Evolutionary conservation across 2,888 invertebrate species (phyloP), one percentile per base, ranked within the genome.

Genomic region (Eurytoma adleriae): DNA sequence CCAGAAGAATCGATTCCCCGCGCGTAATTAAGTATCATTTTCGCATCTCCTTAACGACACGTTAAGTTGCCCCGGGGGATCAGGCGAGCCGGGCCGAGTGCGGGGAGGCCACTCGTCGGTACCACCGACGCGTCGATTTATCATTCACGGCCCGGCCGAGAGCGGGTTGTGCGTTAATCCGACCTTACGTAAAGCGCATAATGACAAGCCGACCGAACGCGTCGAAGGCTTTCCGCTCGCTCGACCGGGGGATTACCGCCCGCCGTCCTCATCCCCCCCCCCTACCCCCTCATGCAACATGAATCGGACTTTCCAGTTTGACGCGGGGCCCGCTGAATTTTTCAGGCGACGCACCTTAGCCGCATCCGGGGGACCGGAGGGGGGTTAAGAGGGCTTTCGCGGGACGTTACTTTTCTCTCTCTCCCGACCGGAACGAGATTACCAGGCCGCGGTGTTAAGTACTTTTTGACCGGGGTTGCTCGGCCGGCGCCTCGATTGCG

Each of bases 141-240:
- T 62, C 64, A 64, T 18, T 57, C 30, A 62, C 71, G 48, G 3
- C 48, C 10, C 56, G 66, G 64, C 30, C 30, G 18, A 7, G 40
- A 40, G 40, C 40, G 40, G 40, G 40, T 40, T 40, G 40, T 40
- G 7, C 20, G 48, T 12, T 70, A 76, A 76, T 76, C 69, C 70
- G 59, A 62, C 61, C 40, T 61, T 72, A 18, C 69, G 69, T 69
- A 61, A 69, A 73, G 78, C 64, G 74, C 69, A 64, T 79, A 74
- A 74, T 79, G 79, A 70, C 79, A 74, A 79, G 64, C 74, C 54
- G 73, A 18, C n/a, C 54, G 40, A 59, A 68, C 59, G 69, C 71
- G 30, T 78, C 57, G 57, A 67, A 66, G 71, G 67, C 56, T 62
- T 54, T 78, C 18, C 68, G 56, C 27, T 30, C 57, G 56, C 10